Percentiles rank a stretch among this genome's conserved stretches.
These are phyloP conservation scores for Carassius carassius DNA, from an alignment of 2,113 vertebrate species.

Conservation along the genomic window DNA sequence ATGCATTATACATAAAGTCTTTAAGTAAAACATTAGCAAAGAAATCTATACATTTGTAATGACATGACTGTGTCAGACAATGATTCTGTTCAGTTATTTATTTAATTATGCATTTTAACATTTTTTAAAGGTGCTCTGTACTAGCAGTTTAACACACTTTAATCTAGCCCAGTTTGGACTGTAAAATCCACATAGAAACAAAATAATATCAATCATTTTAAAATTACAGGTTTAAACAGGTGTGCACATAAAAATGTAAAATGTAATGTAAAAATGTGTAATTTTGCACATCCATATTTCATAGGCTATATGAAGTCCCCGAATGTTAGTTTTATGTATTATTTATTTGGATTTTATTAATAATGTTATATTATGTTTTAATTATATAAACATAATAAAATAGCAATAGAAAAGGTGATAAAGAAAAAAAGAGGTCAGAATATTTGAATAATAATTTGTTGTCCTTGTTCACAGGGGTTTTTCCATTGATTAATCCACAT, in stretches of 20 bases:
- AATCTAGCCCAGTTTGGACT: background rate
- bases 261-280: background rate
- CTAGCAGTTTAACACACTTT: background rate
- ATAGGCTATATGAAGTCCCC: background rate
- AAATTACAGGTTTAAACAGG: background rate
- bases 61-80: background rate
- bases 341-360: no score
- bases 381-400: background rate
- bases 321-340: background rate
- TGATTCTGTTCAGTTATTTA: background rate
- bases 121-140: background rate
- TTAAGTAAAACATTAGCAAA: no score
- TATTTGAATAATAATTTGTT: background rate
- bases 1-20: no score
- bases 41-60: background rate
- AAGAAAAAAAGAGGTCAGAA: background rate
- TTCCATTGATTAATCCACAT: conserved; percentile 44
- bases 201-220: background rate
- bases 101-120: background rate
- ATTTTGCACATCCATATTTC: background rate
- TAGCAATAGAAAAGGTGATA: background rate
- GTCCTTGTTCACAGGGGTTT: background rate
- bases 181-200: background rate
- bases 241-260: background rate
- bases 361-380: no score